phyloP scores from a whole-genome alignment of 2,113 vertebrate genomes.

The Misgurnus mizolepis region DNA sequence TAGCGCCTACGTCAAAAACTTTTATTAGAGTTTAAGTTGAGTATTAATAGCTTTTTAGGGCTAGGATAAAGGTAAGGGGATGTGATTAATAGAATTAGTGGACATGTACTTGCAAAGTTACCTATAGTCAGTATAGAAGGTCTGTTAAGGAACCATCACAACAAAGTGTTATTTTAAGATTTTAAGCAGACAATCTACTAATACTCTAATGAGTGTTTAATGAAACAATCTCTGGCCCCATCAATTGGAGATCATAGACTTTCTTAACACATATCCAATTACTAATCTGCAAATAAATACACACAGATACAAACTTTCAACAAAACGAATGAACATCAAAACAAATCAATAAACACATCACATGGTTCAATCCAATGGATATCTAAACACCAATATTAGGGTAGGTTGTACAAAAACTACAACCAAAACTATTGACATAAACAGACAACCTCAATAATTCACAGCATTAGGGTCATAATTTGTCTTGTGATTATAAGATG shows the following conservation, averaged over 20 bases:
- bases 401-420: not conserved
- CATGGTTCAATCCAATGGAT: not conserved
- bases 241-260: constrained; percentile 54
- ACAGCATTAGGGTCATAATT: not conserved
- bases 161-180: no score
- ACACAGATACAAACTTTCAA: not conserved
- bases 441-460: not conserved
- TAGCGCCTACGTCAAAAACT: no score
- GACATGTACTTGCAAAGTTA: no score
- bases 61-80: no score
- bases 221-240: constrained; percentile 64
- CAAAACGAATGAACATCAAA: not conserved
- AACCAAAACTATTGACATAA: not conserved
- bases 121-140: no score
- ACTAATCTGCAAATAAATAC: constrained; percentile 9
- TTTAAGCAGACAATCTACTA: no score
- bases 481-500: not conserved
- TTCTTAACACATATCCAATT: constrained; percentile 2
- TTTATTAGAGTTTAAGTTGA: no score
- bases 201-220: constrained; percentile 3
- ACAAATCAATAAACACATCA: not conserved
- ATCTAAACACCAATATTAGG: not conserved
- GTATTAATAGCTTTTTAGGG: no score
- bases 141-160: no score
- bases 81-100: no score